Conservation (phyloP, 2,888 invertebrate species). For the Coremacera marginata region DNA sequence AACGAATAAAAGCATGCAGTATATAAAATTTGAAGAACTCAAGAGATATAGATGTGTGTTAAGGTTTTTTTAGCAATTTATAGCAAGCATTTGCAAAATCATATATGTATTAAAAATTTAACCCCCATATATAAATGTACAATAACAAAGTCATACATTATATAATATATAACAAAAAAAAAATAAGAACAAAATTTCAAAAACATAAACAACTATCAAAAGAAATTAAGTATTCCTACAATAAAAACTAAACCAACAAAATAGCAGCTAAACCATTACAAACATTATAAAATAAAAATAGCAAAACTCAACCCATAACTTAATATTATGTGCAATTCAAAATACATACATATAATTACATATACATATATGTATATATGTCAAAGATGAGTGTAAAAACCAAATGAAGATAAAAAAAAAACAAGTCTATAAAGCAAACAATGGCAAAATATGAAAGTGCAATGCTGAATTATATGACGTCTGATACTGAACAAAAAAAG, state of each 20-base stretch:
- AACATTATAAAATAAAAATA: neutral
- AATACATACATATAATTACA: conserved; percentile 8
- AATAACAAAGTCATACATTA: neutral
- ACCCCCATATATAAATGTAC: too few relatives aligned
- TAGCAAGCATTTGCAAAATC: too few relatives aligned
- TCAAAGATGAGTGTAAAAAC: neutral
- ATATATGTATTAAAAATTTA: too few relatives aligned
- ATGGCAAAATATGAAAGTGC: neutral
- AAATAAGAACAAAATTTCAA: conserved; percentile 13
- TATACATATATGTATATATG: neutral
- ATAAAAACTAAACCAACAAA: neutral
- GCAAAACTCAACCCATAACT: neutral
- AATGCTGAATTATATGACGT: neutral
- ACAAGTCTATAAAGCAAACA: neutral
- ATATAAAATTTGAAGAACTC: too few relatives aligned
- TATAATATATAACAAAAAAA: conserved; percentile 28
- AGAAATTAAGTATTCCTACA: neutral
- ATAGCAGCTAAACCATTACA: neutral
- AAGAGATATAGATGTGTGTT: too few relatives aligned
- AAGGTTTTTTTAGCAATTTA: too few relatives aligned
- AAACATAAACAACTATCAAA: conserved; percentile 15
- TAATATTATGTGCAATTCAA: conserved; percentile 28
- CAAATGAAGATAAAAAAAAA: neutral
- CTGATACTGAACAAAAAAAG: too few relatives aligned
- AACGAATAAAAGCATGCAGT: neutral